Conservation (phyloP, 2,113 vertebrate genomes). For the Microtus oregoni region DNA sequence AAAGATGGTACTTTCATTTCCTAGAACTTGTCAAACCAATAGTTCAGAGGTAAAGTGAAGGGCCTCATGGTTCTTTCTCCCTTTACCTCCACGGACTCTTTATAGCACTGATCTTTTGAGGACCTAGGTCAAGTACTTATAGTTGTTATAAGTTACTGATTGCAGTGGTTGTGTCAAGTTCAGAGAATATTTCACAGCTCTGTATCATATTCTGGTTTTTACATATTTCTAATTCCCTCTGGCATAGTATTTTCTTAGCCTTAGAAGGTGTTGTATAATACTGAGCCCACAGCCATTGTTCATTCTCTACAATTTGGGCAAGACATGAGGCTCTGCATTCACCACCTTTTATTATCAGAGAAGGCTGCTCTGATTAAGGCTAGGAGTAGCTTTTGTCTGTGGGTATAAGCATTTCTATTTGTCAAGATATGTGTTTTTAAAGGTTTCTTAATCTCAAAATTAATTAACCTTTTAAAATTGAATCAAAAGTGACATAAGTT, state of each 20-base stretch:
- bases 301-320: neutral
- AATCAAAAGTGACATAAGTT: neutral
- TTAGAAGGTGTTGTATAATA: neutral
- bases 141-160: neutral
- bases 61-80: neutral
- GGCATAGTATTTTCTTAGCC: neutral
- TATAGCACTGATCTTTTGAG: neutral
- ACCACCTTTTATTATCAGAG: neutral
- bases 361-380: neutral
- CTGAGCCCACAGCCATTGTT: neutral
- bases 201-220: neutral
- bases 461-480: neutral
- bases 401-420: neutral
- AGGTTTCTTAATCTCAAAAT: conserved; percentile 25
- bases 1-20: neutral
- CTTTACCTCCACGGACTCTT: neutral
- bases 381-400: neutral
- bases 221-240: neutral
- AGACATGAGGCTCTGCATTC: neutral
- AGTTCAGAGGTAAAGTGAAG: neutral
- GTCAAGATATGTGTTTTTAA: conserved; percentile 1
- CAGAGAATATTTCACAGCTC: neutral
- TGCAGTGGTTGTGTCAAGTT: neutral
- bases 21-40: neutral
- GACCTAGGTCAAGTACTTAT: neutral